Percentiles rank a stretch among this genome's conserved stretches.
Evolutionary conservation across 2,113 vertebrate genomes (phyloP).

Genomic region (Dascyllus trimaculatus): DNA sequence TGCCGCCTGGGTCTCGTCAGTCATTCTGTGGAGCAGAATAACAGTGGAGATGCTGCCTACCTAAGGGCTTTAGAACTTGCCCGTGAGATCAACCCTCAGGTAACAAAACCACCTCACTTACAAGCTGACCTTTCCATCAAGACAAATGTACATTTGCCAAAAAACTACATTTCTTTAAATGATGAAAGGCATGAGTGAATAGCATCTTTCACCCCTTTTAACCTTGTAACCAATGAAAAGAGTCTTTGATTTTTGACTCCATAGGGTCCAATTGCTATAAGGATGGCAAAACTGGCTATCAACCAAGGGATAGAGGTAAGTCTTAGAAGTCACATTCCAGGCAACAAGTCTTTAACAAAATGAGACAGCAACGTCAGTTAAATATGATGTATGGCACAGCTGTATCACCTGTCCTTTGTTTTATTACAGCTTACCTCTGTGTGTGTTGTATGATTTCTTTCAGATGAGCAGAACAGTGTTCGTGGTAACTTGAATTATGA

Average conservation of each 20-base stretch:
- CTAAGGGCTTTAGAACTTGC: constrained; percentile 91
- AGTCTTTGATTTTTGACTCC: constrained; percentile 13
- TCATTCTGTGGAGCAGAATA: constrained; percentile 93
- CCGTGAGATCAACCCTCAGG: constrained; percentile 95
- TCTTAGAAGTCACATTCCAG: background rate
- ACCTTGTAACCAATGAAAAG: background rate
- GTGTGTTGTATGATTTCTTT: too few species aligned
- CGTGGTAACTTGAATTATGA: too few species aligned
- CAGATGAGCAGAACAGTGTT: too few species aligned
- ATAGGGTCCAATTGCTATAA: constrained; percentile 96
- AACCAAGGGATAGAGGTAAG: constrained; percentile 98
- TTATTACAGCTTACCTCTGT: too few species aligned
- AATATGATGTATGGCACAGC: too few species aligned
- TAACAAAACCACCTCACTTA: constrained; percentile 52
- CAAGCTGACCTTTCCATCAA: background rate
- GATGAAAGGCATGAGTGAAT: background rate
- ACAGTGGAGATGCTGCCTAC: constrained; percentile 94
- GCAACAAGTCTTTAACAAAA: too few species aligned
- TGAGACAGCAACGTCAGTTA: too few species aligned
- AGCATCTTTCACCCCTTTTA: background rate
- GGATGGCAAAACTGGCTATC: constrained; percentile 98
- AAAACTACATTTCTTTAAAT: background rate
- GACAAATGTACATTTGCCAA: background rate
- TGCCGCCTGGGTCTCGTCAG: constrained; percentile 90
- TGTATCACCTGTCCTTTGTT: too few species aligned